A percentile compares a stretch with the other conserved stretches of the same genome.
phyloP scores from a whole-genome alignment of 2,888 invertebrate genomes.

The Drosophila pseudotakahashii region DNA sequence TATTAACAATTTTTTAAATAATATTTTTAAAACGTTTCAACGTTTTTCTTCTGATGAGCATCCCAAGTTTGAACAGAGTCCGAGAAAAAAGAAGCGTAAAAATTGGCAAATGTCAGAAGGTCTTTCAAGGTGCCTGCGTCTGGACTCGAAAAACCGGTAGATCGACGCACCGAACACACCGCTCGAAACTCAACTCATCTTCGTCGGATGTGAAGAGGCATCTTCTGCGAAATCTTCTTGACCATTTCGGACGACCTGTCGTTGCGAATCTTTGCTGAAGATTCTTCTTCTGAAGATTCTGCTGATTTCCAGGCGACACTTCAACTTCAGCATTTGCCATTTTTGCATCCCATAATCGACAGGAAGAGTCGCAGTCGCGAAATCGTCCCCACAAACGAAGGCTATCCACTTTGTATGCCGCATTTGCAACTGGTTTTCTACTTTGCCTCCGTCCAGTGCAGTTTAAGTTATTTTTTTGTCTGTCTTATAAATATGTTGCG shows the following conservation, averaged over 20 bases:
- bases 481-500: slow-evolving; percentile 28
- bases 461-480: slow-evolving; percentile 24
- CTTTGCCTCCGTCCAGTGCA: slow-evolving; percentile 35
- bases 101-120: slow-evolving; percentile 63
- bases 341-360: slow-evolving; percentile 33
- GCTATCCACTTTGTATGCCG: slow-evolving; percentile 61
- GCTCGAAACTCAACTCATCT: slow-evolving; percentile 3
- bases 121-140: slow-evolving; percentile 48
- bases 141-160: slow-evolving; percentile 62
- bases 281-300: slow-evolving; percentile 15
- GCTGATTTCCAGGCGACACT: slow-evolving; percentile 47
- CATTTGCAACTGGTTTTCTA: slow-evolving; percentile 64
- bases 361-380: slow-evolving; percentile 53
- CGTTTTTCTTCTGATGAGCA: neutral
- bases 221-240: slow-evolving; percentile 50
- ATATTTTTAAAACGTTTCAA: neutral
- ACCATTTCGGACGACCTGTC: slow-evolving; percentile 25
- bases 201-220: slow-evolving; percentile 14
- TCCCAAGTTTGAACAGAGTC: slow-evolving; percentile 1
- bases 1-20: too few relatives aligned
- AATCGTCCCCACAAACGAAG: slow-evolving; percentile 50
- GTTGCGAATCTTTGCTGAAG: slow-evolving; percentile 10
- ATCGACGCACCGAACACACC: slow-evolving; percentile 33
- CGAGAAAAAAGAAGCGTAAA: slow-evolving; percentile 13
- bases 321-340: slow-evolving; percentile 67